Conservation (phyloP, 2,797 vertebrate species). For the Carcharodon carcharias region DNA sequence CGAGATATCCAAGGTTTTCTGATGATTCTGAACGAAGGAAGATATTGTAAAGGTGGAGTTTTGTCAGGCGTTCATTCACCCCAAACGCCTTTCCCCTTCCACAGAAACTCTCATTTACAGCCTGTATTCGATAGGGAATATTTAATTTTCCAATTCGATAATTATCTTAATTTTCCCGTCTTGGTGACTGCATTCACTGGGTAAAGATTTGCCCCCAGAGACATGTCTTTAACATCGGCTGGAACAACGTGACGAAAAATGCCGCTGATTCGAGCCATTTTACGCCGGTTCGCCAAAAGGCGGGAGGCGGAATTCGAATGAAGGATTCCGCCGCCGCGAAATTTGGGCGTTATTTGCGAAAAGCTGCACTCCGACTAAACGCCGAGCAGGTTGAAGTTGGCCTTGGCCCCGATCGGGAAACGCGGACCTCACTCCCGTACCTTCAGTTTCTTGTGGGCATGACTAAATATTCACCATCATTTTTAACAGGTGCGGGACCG, state of each 20-base stretch:
- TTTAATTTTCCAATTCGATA: too few species aligned
- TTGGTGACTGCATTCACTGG: background rate
- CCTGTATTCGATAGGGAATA: background rate
- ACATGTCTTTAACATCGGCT: background rate
- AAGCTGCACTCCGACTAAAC: background rate
- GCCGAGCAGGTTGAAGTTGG: background rate
- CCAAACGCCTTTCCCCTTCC: too few species aligned
- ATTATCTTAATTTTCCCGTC: background rate
- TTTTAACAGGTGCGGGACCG: background rate
- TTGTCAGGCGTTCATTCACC: too few species aligned
- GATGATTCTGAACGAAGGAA: background rate
- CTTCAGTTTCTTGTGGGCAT: background rate
- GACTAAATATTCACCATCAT: background rate
- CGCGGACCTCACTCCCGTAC: background rate
- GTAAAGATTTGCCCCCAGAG: background rate
- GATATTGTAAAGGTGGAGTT: too few species aligned
- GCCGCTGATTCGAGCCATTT: background rate
- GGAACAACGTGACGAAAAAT: background rate
- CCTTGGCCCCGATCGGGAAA: too few species aligned
- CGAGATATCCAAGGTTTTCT: background rate
- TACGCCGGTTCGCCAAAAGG: too few species aligned
- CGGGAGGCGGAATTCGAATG: background rate
- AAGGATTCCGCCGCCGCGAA: background rate
- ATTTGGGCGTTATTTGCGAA: background rate
- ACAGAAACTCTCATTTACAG: background rate